Percentiles rank a stretch among this genome's conserved stretches.
Conservation (phyloP, 2,797 vertebrate species). For the Macrochelys suwanniensis region DNA sequence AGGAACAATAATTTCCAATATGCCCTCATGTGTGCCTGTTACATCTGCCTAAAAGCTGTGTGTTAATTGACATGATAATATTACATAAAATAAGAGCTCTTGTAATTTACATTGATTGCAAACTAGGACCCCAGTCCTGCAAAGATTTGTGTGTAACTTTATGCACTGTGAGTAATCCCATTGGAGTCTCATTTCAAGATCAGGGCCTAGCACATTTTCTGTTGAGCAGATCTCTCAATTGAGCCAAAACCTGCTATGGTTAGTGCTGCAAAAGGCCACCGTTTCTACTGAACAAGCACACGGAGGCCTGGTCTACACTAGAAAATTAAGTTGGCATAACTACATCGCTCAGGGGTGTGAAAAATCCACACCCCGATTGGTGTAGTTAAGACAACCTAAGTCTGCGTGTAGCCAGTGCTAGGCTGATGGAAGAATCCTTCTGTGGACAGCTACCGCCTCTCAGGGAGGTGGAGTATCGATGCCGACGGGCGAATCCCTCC, state of each 20-base stretch:
- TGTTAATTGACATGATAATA: neutral
- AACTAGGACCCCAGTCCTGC: neutral
- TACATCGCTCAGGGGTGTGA: too few relatives aligned
- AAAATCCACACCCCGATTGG: too few relatives aligned
- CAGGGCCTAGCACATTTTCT: neutral
- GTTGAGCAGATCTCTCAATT: neutral
- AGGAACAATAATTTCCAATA: neutral
- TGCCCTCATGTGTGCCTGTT: neutral
- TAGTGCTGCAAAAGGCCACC: neutral
- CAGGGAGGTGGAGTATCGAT: neutral
- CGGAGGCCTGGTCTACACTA: neutral
- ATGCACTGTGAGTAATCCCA: neutral
- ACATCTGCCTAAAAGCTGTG: neutral
- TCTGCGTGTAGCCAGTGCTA: neutral
- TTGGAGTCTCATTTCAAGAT: neutral
- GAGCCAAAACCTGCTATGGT: neutral
- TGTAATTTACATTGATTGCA: neutral
- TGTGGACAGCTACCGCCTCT: neutral
- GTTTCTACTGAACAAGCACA: neutral
- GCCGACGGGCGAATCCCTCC: neutral
- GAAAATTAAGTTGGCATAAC: too few relatives aligned
- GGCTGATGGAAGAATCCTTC: neutral
- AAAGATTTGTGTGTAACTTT: neutral
- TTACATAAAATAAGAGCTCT: neutral
- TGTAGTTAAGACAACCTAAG: too few relatives aligned